phyloP scores from a whole-genome alignment of 2,888 invertebrate species.

The Andrena bicolor region DNA sequence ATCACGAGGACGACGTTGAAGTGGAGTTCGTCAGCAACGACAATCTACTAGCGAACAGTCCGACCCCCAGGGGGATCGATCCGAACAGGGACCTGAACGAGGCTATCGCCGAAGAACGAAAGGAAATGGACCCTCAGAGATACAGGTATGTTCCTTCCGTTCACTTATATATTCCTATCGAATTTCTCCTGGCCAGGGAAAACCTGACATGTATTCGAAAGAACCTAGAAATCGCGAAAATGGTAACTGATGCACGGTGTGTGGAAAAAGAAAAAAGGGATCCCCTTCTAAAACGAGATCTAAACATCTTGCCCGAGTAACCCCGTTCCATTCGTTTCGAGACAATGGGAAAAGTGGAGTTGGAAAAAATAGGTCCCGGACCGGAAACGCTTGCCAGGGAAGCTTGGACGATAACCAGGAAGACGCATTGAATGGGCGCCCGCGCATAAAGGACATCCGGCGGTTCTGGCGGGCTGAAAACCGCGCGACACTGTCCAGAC shows the following conservation, averaged over 20 bases:
- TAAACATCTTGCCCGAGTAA: background rate
- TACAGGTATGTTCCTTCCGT: conserved; percentile 79
- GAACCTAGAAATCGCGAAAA: conserved; percentile 1
- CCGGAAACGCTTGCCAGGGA: conserved; percentile 7
- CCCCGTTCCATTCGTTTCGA: conserved; percentile 6
- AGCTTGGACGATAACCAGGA: conserved; percentile 1
- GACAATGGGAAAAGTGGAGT: conserved; percentile 16
- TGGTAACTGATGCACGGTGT: background rate
- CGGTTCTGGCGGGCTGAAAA: conserved; percentile 17
- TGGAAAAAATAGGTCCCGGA: conserved; percentile 26
- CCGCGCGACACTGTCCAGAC: conserved; percentile 49
- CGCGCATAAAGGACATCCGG: conserved; percentile 32
- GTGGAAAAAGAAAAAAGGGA: background rate
- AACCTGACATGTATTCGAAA: background rate
- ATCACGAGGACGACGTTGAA: conserved; percentile 91
- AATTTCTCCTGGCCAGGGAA: conserved; percentile 6
- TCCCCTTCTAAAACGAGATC: background rate
- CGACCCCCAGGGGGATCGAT: conserved; percentile 87
- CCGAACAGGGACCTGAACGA: conserved; percentile 91
- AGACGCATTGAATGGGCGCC: conserved; percentile 38
- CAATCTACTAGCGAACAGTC: conserved; percentile 77
- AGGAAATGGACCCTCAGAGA: conserved; percentile 86
- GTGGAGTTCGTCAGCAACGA: conserved; percentile 83
- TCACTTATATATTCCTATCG: conserved; percentile 38
- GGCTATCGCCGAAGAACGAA: conserved; percentile 92